phyloP scores from a whole-genome alignment of 1,140 invertebrate genomes.

The Sycophila sp. region DNA sequence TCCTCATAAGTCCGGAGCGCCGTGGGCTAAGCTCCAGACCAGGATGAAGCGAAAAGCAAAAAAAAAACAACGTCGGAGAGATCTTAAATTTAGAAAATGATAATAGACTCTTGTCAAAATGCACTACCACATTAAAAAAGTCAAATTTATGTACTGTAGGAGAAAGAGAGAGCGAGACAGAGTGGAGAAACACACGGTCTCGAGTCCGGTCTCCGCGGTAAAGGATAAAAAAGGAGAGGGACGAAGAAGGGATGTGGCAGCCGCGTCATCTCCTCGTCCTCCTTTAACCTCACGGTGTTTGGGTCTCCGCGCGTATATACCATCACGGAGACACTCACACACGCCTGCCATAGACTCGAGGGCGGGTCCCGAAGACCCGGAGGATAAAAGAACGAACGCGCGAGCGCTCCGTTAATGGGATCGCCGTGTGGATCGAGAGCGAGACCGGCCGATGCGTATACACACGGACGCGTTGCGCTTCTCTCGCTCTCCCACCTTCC shows the following conservation, averaged over 20 bases:
- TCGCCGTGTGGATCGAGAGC: slow-evolving; percentile 39
- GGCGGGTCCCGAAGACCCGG: slow-evolving; percentile 43
- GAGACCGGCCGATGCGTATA: slow-evolving; percentile 17
- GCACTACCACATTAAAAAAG: slow-evolving; percentile 35
- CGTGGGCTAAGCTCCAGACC: too few species aligned
- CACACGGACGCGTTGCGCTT: slow-evolving; percentile 22
- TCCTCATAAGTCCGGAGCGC: slow-evolving; percentile 18
- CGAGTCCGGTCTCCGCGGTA: too few species aligned
- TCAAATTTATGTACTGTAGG: slow-evolving; percentile 37
- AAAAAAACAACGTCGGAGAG: background rate
- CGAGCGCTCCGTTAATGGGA: slow-evolving; percentile 47
- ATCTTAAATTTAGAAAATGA: slow-evolving; percentile 38
- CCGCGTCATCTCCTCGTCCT: slow-evolving; percentile 14
- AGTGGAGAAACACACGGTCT: slow-evolving; percentile 9
- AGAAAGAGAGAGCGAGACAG: slow-evolving; percentile 33
- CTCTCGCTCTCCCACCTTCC: slow-evolving; percentile 17
- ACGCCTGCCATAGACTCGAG: slow-evolving; percentile 26
- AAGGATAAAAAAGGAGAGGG: slow-evolving; percentile 9
- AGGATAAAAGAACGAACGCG: slow-evolving; percentile 39
- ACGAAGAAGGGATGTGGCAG: too few species aligned
- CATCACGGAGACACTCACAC: slow-evolving; percentile 22
- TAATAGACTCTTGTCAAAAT: slow-evolving; percentile 40
- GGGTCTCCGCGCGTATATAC: background rate
- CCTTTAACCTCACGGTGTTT: slow-evolving; percentile 27
- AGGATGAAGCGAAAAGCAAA: background rate